Base-by-base conservation (phyloP, 2,888 invertebrate species). In the Cremastinae sp. region DNA sequence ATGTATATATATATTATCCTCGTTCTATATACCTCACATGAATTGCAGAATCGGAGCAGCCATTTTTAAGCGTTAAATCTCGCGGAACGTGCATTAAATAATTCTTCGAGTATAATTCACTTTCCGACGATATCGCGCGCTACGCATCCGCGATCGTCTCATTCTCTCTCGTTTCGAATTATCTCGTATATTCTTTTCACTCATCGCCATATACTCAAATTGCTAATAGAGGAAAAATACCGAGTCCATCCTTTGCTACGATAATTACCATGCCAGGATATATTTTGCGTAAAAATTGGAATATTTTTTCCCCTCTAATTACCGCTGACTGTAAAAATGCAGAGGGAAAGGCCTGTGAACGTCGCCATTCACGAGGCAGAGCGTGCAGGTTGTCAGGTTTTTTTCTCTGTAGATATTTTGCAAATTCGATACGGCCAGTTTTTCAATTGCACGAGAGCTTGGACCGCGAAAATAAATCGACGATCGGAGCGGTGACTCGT, bases 361-460 rank as follows among this genome's bases (percentile, higher is more conserved):
- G n/a, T 36, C 10, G 47, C 34, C 41, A 45, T 45, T 36, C 43
- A 70, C 69, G 53, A 53, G n/a, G n/a, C n/a, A n/a, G 45, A 49
- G 20, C 43, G 14, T 22, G 62, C 22, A 18, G 14, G 18, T 22
- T 53, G 4, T 10, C 41, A 56, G 47, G 43, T 38, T 34, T 58
- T 49, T 58, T 59, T 53, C 45, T 20, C 28, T 5, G 38, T 36
- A 70, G 75, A 75, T n/a, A n/a, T 75, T 66, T 34, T 41, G 14
- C 10, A 38, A 70, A 65, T 53, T 47, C 38, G 74, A 75, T 70
- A 75, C 47, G 14, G 12, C 14, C 36, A 43, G 14, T 43, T 47
- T 74, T 49, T 22, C 41, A 56, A 28, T 22, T 10, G 12, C 28
- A 12, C 14, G 20, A n/a, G 12, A 22, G 56, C 62, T 18, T 62